Percentiles rank a stretch among this genome's conserved stretches.
Evolutionary conservation across 2,113 vertebrate species (phyloP).

Genomic region (Burhinus oedicnemus): DNA sequence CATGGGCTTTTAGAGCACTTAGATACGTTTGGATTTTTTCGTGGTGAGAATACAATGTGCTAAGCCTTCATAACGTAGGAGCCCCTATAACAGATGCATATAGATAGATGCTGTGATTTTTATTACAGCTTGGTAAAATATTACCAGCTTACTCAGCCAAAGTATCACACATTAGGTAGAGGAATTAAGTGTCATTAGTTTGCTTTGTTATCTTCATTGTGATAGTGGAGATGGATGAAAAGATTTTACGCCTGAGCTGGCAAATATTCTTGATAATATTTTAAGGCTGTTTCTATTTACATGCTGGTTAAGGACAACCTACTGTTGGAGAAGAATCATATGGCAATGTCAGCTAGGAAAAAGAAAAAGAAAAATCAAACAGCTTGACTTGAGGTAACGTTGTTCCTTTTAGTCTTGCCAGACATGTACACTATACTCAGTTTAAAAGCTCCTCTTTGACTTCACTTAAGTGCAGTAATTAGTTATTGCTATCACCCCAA

Average conservation of each 20-base stretch:
- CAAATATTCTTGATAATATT: not conserved
- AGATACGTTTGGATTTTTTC: not conserved
- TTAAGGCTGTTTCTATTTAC: not conserved
- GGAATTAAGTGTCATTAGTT: not conserved
- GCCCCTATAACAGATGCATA: not conserved
- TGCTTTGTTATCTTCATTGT: not conserved
- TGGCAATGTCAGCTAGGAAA: not conserved
- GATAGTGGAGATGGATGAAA: not conserved
- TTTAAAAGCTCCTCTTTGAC: not conserved
- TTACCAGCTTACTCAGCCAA: not conserved
- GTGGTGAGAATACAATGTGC: not conserved
- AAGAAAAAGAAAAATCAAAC: not conserved
- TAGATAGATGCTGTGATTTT: not conserved
- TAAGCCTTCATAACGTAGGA: not conserved
- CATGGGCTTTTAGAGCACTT: not conserved
- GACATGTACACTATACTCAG: not conserved
- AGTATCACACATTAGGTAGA: not conserved
- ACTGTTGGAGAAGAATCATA: not conserved
- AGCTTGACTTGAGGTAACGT: not conserved
- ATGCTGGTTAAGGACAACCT: not conserved
- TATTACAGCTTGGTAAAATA: slow-evolving; percentile 1
- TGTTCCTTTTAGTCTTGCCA: not conserved
- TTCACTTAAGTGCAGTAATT: not conserved
- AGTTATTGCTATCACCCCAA: not conserved
- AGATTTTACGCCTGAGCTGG: not conserved